Conservation (phyloP, 2,888 invertebrate species). For the Sicus ferrugineus region DNA sequence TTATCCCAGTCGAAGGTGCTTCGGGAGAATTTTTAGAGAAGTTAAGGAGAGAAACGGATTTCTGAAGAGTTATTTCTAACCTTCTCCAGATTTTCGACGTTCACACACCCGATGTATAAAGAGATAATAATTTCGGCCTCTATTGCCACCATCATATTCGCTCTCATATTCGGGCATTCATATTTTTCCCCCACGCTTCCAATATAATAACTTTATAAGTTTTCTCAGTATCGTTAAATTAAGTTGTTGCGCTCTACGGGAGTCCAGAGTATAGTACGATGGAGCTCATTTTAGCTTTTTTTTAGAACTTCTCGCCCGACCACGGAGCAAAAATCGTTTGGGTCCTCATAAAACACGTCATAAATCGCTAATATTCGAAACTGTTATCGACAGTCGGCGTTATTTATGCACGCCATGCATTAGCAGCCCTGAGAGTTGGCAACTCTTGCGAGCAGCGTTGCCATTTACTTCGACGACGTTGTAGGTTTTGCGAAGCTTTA, state of each 20-base stretch:
- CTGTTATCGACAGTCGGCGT: constrained; percentile 36
- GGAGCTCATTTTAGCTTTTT: not conserved
- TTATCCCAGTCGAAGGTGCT: no score
- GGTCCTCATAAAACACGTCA: constrained; percentile 31
- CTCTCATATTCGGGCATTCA: no score
- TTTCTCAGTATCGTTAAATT: not conserved
- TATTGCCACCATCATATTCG: no score
- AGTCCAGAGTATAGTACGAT: not conserved
- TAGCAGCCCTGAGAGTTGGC: not conserved
- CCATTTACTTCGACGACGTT: not conserved
- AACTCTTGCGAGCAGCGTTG: not conserved
- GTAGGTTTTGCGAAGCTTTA: not conserved
- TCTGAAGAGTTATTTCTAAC: no score
- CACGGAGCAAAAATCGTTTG: not conserved
- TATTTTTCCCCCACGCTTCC: not conserved
- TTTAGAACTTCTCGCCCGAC: not conserved
- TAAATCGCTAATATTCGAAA: constrained; percentile 43
- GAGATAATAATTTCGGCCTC: no score
- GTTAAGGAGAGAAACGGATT: no score
- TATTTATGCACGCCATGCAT: constrained; percentile 20
- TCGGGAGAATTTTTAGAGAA: no score
- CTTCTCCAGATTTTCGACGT: no score
- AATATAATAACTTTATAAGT: not conserved
- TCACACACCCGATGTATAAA: no score
- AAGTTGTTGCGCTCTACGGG: constrained; percentile 6